A percentile compares a stretch with the other conserved stretches of the same genome.
Conservation (phyloP, 2,888 invertebrate species). For the Sceliomorpha sp. region DNA sequence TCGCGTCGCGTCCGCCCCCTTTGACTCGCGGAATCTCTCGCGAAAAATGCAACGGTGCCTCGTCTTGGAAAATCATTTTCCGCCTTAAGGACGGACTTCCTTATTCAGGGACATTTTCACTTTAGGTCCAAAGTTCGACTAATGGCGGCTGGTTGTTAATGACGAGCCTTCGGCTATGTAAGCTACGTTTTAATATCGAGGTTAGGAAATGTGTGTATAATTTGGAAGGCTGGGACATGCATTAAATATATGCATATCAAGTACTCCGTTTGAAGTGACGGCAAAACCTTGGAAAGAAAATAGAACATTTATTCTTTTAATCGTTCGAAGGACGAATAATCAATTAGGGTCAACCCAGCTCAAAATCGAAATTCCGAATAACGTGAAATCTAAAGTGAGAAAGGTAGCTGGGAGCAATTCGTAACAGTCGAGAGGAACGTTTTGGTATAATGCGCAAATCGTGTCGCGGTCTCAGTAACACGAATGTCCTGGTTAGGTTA, state of each 20-base stretch:
- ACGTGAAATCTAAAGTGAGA: conserved; percentile 55
- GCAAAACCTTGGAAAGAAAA: too few relatives aligned
- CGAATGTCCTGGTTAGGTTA: too few relatives aligned
- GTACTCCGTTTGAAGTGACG: too few relatives aligned
- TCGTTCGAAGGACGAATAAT: conserved; percentile 59
- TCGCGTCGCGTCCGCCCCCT: conserved; percentile 38
- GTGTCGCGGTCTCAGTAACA: conserved; percentile 59
- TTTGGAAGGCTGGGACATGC: not conserved
- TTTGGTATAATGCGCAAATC: conserved; percentile 74
- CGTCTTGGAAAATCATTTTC: conserved; percentile 48
- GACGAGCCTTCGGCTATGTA: conserved; percentile 7
- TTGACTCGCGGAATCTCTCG: conserved; percentile 5
- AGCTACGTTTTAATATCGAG: conserved; percentile 13
- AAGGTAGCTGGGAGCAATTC: conserved; percentile 67
- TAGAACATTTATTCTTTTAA: too few relatives aligned
- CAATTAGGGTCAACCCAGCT: conserved; percentile 65
- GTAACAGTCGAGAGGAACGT: conserved; percentile 69
- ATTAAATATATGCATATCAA: not conserved
- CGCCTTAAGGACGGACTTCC: conserved; percentile 39
- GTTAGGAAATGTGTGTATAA: not conserved
- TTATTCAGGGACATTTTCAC: conserved; percentile 36
- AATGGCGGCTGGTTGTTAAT: conserved; percentile 19
- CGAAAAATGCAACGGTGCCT: conserved; percentile 27
- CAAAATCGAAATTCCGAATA: conserved; percentile 14
- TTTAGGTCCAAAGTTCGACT: conserved; percentile 18